Percentiles rank a stretch among this genome's conserved stretches.
phyloP scores from a whole-genome alignment of 2,888 invertebrate genomes.

The Andrena hattorfiana region DNA sequence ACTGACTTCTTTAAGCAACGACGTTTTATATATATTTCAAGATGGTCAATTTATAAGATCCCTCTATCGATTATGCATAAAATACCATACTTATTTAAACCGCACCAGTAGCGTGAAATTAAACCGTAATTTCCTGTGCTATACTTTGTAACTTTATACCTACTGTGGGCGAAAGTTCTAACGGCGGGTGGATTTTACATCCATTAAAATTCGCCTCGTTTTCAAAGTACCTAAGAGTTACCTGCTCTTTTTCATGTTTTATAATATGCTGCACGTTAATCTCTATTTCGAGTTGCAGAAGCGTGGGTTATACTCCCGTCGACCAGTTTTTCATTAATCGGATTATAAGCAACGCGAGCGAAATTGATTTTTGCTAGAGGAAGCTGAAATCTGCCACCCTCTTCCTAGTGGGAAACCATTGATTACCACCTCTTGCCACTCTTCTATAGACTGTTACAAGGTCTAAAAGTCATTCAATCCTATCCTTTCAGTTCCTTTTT shows the following conservation, averaged over 20 bases:
- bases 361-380: conserved; percentile 69
- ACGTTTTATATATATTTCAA: neutral
- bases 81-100: conserved; percentile 1
- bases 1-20: neutral
- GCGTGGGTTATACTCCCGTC: conserved; percentile 4
- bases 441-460: conserved; percentile 42
- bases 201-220: conserved; percentile 36
- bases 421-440: conserved; percentile 39
- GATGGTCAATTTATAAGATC: neutral
- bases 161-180: conserved; percentile 22
- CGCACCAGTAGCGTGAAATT: conserved; percentile 27
- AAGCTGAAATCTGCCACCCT: conserved; percentile 57
- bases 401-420: conserved; percentile 46
- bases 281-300: conserved; percentile 25
- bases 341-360: conserved; percentile 65
- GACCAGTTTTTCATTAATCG: conserved; percentile 65
- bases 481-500: conserved; percentile 30
- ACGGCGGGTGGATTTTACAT: conserved; percentile 39
- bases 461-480: conserved; percentile 45
- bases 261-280: conserved; percentile 36
- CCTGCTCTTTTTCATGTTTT: conserved; percentile 21
- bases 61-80: conserved; percentile 30
- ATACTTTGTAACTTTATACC: conserved; percentile 27
- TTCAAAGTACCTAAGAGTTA: neutral
- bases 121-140: conserved; percentile 32